Percentiles rank a stretch among this genome's conserved stretches.
phyloP scores from a whole-genome alignment of 92 coral and sea anemone genomes.

The Scolanthus callimorphus region DNA sequence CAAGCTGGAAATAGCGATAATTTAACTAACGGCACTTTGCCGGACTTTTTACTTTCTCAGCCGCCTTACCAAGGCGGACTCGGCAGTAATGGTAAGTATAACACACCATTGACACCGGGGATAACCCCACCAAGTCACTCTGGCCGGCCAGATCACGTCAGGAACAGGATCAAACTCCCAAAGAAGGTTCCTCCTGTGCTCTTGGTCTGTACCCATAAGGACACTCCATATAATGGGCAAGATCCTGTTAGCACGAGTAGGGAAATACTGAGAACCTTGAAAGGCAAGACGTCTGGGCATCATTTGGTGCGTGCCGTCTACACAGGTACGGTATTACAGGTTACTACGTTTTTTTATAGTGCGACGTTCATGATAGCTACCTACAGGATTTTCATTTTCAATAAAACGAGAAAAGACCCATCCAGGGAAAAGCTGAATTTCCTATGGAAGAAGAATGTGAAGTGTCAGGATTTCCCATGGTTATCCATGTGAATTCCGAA shows the following conservation, averaged over 20 bases:
- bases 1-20: neutral
- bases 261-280: neutral
- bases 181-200: conserved; percentile 10
- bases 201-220: conserved; percentile 57
- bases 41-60: neutral
- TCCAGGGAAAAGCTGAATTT: no score
- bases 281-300: neutral
- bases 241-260: conserved; percentile 14
- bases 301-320: conserved; percentile 15
- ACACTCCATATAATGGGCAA: conserved; percentile 16
- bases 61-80: neutral
- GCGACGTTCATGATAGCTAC: no score
- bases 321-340: no score
- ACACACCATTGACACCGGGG: neutral
- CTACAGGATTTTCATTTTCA: no score
- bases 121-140: neutral
- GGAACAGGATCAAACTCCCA: neutral
- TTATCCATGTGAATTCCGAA: no score
- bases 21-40: neutral
- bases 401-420: no score
- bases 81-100: neutral
- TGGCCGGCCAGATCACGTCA: neutral
- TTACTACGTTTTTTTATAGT: no score
- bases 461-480: no score
- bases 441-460: no score